Evolutionary conservation across 2,113 vertebrate genomes (phyloP), one percentile per base, ranked within the genome.

Genomic region (Gymnorhina tibicen): DNA sequence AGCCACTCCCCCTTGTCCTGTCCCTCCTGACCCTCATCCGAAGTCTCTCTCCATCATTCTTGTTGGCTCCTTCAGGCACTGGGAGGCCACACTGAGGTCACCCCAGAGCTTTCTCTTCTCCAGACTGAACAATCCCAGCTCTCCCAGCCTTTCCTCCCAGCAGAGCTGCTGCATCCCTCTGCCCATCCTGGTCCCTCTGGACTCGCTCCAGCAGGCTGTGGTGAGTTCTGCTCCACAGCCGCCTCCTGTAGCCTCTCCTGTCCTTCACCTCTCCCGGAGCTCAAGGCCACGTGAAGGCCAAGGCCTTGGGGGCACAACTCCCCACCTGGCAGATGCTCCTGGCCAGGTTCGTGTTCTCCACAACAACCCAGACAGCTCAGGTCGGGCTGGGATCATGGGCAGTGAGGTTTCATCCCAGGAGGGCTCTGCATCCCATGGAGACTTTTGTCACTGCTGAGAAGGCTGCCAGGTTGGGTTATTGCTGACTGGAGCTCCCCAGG

Each of bases 151-250:
- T 23, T 47, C n/a, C 64, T 33, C 28, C 19, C 68, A 64, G 49
- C 58, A 47, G 69, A 74, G 59, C 69, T 64, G 69, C 69, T 41
- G 50, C 70, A 20, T 24, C 50, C 37, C 69, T 47, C 18, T 3
- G n/a, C 0, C 3, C 11, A 3, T 4, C 30, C 10, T 32, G 42
- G 52, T 13, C 35, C 13, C 58, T 33, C 69, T 23, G 69, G 23
- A 0, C 58, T 27, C 1, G 1, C 27, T 17, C 30, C 52, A 10
- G 18, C 70, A 66, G 60, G 12, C 0, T 35, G 13, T 32, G 72
- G 7, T 30, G 32, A 35, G 62, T 10, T 50, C 62, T 86, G 53
- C 46, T 28, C 16, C 60, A 8, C n/a, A 44, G 21, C 18, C 73
- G 8, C 11, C 27, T 27, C 63, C 63, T 33, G 53, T 0, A 15